These are phyloP conservation scores for Montipora foliosa DNA, from an alignment of 64 coral and sea anemone species.

Conservation along the genomic window DNA sequence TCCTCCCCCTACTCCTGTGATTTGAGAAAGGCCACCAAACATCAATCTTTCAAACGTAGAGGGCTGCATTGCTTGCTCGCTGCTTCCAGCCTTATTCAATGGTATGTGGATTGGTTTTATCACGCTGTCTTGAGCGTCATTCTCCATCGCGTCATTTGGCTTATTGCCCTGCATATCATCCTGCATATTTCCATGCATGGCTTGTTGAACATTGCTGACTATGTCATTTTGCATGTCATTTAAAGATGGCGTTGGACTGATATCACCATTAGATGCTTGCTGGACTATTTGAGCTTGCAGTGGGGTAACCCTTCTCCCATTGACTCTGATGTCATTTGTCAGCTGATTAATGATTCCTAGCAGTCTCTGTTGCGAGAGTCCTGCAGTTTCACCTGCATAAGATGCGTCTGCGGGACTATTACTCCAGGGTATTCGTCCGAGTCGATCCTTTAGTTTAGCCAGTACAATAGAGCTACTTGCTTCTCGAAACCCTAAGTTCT, in stretches of 20 bases:
- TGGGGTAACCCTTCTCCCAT: slow-evolving; percentile 19
- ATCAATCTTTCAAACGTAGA: slow-evolving; percentile 22
- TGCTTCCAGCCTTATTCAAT: slow-evolving; percentile 19
- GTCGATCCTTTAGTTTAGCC: neutral
- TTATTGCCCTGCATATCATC: slow-evolving; percentile 28
- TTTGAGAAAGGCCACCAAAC: slow-evolving; percentile 43
- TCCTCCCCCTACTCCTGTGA: neutral
- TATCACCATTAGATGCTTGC: slow-evolving; percentile 3
- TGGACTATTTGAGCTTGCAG: slow-evolving; percentile 37
- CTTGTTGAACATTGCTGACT: slow-evolving; percentile 1
- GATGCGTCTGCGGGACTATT: neutral
- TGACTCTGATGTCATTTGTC: slow-evolving; percentile 45
- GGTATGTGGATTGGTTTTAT: slow-evolving; percentile 38
- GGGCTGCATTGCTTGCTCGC: neutral
- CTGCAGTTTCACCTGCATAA: slow-evolving; percentile 6
- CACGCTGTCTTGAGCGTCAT: neutral
- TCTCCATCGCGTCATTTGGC: slow-evolving; percentile 1
- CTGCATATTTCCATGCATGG: slow-evolving; percentile 15
- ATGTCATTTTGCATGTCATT: slow-evolving; percentile 20
- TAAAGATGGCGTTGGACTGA: neutral
- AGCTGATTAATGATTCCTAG: slow-evolving; percentile 25
- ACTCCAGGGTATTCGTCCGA: slow-evolving; percentile 44
- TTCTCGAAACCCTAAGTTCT: slow-evolving; percentile 2
- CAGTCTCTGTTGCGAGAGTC: slow-evolving; percentile 26
- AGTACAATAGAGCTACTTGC: slow-evolving; percentile 9